Percentiles rank a stretch among this genome's conserved stretches.
Evolutionary conservation across 2,888 invertebrate species (phyloP).

Genomic region (Lepidonotus clava): DNA sequence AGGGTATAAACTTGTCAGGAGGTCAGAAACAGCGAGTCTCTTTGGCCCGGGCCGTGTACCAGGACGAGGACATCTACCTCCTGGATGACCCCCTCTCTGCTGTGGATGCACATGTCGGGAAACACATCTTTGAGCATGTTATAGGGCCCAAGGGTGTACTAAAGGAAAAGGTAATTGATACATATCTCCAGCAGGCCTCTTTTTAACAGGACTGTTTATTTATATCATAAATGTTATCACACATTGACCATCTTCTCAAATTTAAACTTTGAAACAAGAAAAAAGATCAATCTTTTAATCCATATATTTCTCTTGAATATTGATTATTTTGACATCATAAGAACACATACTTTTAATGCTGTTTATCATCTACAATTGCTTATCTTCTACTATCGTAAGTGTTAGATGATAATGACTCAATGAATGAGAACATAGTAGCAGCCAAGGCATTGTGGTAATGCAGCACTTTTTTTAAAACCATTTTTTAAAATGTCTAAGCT

Average conservation of each 20-base stretch:
- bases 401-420: too few species aligned
- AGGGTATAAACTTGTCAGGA: slow-evolving; percentile 18
- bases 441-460: too few species aligned
- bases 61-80: slow-evolving; percentile 7
- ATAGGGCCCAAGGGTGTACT: not conserved
- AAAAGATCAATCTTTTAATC: not conserved
- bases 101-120: slow-evolving; percentile 15
- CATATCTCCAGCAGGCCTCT: not conserved
- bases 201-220: not conserved
- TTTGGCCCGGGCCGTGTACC: slow-evolving; percentile 2
- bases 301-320: not conserved
- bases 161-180: not conserved
- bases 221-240: not conserved
- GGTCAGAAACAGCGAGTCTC: slow-evolving; percentile 14
- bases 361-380: not conserved
- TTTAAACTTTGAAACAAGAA: not conserved
- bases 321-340: not conserved
- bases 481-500: not conserved
- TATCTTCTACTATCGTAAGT: not conserved
- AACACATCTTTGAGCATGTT: slow-evolving; percentile 19
- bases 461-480: not conserved
- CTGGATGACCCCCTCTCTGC: slow-evolving; percentile 28
- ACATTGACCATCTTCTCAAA: not conserved
- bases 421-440: too few species aligned
- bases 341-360: not conserved